Percentiles rank a stretch among this genome's conserved stretches.
Evolutionary conservation across 2,797 vertebrate species (phyloP).

Genomic region (Melopsittacus undulatus): DNA sequence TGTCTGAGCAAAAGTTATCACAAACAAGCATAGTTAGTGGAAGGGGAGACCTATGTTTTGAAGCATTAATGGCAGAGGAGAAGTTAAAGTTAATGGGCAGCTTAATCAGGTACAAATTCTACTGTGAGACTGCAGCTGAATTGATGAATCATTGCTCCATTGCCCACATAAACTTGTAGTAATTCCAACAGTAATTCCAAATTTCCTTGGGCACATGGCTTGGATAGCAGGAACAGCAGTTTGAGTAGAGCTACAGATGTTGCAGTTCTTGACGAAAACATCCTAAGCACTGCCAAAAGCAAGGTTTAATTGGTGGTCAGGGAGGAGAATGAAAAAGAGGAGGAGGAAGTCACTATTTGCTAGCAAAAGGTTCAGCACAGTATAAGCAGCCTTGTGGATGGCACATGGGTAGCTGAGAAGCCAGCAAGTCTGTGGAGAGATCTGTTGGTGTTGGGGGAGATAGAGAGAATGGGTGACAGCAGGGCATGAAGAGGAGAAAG

Average conservation of each 20-base stretch:
- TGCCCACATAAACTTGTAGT: not conserved
- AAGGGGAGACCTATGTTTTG: not conserved
- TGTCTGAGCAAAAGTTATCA: not conserved
- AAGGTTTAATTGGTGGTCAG: too few relatives aligned
- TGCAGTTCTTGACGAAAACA: not conserved
- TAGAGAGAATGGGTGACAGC: not conserved
- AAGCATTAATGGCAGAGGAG: not conserved
- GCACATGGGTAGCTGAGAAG: not conserved
- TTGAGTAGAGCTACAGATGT: not conserved
- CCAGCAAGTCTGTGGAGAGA: not conserved
- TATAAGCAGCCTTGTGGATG: not conserved
- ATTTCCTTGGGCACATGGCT: not conserved
- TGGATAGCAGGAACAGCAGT: not conserved
- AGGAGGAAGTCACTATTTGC: not conserved
- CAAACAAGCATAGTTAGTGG: not conserved
- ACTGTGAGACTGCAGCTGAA: not conserved
- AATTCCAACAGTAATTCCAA: not conserved
- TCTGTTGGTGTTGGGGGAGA: not conserved
- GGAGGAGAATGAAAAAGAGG: not conserved
- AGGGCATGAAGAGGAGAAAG: not conserved
- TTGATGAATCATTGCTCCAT: not conserved
- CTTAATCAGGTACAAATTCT: not conserved
- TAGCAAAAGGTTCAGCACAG: not conserved
- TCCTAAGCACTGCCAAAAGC: not conserved
- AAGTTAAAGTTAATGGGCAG: not conserved